phyloP scores from a whole-genome alignment of 2,113 vertebrate genomes.

The Erythrocercus mccallii region DNA sequence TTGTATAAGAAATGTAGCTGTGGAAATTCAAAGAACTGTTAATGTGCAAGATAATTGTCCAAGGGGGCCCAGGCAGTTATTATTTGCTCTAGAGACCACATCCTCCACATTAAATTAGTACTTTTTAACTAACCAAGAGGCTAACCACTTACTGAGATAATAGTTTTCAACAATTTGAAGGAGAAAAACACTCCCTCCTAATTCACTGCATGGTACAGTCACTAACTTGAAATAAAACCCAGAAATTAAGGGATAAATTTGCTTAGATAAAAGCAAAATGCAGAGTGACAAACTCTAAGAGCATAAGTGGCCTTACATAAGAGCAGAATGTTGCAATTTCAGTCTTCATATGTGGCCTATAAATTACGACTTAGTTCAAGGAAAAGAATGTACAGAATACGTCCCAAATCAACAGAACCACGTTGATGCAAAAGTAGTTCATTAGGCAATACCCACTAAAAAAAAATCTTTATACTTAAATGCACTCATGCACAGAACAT shows the following conservation, averaged over 20 bases:
- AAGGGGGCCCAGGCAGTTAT: not conserved
- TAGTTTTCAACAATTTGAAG: not conserved
- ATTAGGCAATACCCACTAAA: not conserved
- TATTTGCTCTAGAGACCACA: not conserved
- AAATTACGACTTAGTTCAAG: not conserved
- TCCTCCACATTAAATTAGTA: not conserved
- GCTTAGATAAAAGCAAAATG: not conserved
- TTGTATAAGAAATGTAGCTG: not conserved
- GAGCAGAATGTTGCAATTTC: not conserved
- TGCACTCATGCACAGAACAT: not conserved
- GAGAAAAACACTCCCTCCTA: not conserved
- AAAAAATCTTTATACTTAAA: not conserved
- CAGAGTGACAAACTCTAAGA: not conserved
- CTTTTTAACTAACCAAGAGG: conserved; percentile 9
- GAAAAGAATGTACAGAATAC: not conserved
- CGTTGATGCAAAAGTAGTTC: not conserved
- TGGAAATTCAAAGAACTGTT: not conserved
- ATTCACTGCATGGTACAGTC: not conserved
- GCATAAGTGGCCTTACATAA: not conserved
- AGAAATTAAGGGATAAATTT: not conserved
- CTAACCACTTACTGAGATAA: not conserved
- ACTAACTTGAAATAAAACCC: not conserved
- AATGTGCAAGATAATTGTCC: not conserved
- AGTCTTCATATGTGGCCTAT: not conserved
- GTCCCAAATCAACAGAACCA: not conserved